Base-by-base conservation (phyloP, 2,888 invertebrate genomes). In the Odontomyia ornata region DNA sequence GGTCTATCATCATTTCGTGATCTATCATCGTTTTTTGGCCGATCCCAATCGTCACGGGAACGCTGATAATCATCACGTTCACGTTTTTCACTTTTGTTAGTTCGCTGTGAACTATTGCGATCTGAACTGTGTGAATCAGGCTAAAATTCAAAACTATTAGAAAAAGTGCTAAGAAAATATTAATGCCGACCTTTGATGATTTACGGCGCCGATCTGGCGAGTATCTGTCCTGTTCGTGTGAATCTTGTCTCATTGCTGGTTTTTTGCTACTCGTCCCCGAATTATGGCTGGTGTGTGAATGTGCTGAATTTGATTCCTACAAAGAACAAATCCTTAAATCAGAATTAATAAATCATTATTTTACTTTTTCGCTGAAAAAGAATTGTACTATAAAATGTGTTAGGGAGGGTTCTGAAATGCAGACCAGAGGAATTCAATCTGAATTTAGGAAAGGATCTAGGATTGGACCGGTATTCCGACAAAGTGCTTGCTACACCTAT, bases 11-110 rank as follows among this genome's bases (percentile, higher is more conserved):
- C n/a, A n/a, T n/a, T n/a, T n/a, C n/a, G n/a, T n/a, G n/a, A n/a
- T n/a, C n/a, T n/a, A n/a, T n/a, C n/a, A n/a, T n/a, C n/a, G n/a
- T 28, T 18, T 21, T 71, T 27, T 27, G 77, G 69, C 46, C 80
- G 79, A 21, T 80, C 80, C 15, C 80, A 77, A 43, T 67, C 65
- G 21, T 79, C 77, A 7, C 80, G 78, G 28, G 79, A 77, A 13
- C 79, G 76, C 21, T 78, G 77, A 25, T 77, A 75, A 52, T 60
- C 60, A 25, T 7, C 5, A 3, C 79, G 81, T 27, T 80, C 80
- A 7, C 80, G 79, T 62, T 77, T 79, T 25, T 81, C 80, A 18
- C 80, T 80, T 30, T n/a, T n/a, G n/a, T 82, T 81, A 4, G 30
- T 46, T 21, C 80, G 77, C 2, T 75, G 62, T 52, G 81, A 79